Base-by-base conservation (phyloP, 1,140 invertebrate species). In the Papilio glaucus region DNA sequence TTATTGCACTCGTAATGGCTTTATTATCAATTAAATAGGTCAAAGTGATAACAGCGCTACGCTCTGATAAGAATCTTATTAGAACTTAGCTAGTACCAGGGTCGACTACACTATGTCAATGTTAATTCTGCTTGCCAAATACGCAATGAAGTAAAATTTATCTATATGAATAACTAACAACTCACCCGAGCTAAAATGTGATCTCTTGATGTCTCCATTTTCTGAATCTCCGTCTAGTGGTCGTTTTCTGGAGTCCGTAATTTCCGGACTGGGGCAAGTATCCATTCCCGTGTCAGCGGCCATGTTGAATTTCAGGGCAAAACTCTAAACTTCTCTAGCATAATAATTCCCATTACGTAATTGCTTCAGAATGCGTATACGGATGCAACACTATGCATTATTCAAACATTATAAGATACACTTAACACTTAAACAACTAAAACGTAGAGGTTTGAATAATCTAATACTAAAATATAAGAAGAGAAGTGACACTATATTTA, bases 111-210 rank as follows among this genome's bases (percentile, higher is more conserved):
- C 82, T 86, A 75, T 88, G 86, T 93, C 90, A 91, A 91, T 91
- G 90, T 90, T 92, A 90, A 86, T 77, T 79, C 81, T 79, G 81
- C 81, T 87, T 87, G 87, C 82, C 82, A 89, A 90, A 85, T 90
- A 91, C 89, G 89, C 85, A 88, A 82, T 88, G 77, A 80, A 90
- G 78, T 87, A 86, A 83, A 65, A 72, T 73, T 75, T 71, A 49
- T 78, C 74, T 21, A 41, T 78, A 80, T 73, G 79, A 76, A 79
- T 79, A 73, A 73, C 72, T 73, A 76, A 79, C 69, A 69, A 93
- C 93, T 94, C 94, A 98, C 97, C 97, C 96, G 96, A 96, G 88
- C 96, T 97, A 93, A 97, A 97, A 93, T 98, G 97, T 76, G 97
- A 98, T 91, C 97, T 95, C 94, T 98, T 98, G 77, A 96, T 96